A percentile compares a stretch with the other conserved stretches of the same genome.
Conservation (phyloP, 2,797 vertebrate species). For the Phaenicophaeus curvirostris region DNA sequence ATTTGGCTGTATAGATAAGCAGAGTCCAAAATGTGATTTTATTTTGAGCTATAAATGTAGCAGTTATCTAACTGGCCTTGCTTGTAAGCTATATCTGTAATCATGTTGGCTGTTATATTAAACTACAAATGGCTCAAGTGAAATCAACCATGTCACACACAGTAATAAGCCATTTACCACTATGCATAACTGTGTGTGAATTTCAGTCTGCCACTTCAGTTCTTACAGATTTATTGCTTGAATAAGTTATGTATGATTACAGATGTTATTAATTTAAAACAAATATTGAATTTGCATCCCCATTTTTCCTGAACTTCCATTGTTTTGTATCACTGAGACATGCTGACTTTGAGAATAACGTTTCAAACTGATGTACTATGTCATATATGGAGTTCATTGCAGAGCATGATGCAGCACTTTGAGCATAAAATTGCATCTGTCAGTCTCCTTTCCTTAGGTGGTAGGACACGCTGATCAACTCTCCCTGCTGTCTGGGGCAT, state of each 20-base stretch:
- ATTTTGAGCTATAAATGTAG: constrained; percentile 5
- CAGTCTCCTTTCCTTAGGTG: neutral
- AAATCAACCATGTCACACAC: neutral
- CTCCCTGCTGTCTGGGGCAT: neutral
- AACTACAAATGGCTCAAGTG: neutral
- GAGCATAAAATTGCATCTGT: neutral
- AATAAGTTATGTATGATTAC: neutral
- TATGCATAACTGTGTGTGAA: neutral
- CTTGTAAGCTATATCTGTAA: neutral
- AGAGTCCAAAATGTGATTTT: neutral
- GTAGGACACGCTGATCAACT: neutral
- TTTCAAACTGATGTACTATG: neutral
- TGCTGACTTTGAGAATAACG: neutral
- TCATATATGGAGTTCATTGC: neutral
- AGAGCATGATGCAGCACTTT: neutral
- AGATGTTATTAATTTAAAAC: neutral
- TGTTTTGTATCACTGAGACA: neutral
- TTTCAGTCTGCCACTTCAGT: neutral
- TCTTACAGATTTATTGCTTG: neutral
- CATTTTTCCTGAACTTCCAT: neutral
- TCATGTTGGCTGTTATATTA: neutral
- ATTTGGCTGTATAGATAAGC: neutral
- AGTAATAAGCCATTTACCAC: neutral
- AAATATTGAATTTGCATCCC: neutral
- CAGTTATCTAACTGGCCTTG: neutral